These are phyloP conservation scores for Neopelma chrysocephalum DNA, from an alignment of 2,797 vertebrate species.

Conservation along the genomic window DNA sequence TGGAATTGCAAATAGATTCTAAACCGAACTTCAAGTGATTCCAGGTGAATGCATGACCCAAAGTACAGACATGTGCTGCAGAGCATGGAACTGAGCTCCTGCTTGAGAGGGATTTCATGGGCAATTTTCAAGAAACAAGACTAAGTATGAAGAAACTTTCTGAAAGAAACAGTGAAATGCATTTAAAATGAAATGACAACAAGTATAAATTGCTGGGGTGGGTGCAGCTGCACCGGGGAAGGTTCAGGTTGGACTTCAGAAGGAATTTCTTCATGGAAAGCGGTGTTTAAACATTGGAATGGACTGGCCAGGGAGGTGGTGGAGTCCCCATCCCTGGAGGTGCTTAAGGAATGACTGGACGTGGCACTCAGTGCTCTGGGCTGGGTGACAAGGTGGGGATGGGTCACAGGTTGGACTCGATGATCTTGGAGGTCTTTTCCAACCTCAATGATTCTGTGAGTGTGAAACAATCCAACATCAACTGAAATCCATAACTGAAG, in stretches of 20 bases:
- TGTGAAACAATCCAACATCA: neutral
- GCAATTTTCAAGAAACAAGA: neutral
- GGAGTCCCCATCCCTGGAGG: neutral
- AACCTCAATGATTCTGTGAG: neutral
- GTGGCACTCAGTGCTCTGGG: neutral
- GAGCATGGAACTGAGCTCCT: neutral
- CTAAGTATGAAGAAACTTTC: neutral
- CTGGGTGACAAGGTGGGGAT: neutral
- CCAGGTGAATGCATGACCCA: neutral
- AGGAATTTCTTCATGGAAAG: neutral
- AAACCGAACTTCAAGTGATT: neutral
- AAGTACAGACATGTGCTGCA: neutral
- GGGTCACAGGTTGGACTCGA: neutral
- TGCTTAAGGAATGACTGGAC: neutral
- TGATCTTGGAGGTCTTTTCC: neutral
- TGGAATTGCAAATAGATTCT: constrained; percentile 14
- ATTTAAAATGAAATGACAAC: neutral
- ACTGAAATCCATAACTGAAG: neutral
- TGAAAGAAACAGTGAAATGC: neutral
- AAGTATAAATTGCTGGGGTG: neutral
- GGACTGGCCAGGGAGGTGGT: neutral
- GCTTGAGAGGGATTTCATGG: neutral
- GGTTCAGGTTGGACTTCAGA: neutral
- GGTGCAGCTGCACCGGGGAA: neutral
- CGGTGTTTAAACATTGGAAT: neutral